These are phyloP conservation scores for Thalassaphorura encarpata DNA, from an alignment of 1,140 invertebrate genomes.

Conservation along the genomic window DNA sequence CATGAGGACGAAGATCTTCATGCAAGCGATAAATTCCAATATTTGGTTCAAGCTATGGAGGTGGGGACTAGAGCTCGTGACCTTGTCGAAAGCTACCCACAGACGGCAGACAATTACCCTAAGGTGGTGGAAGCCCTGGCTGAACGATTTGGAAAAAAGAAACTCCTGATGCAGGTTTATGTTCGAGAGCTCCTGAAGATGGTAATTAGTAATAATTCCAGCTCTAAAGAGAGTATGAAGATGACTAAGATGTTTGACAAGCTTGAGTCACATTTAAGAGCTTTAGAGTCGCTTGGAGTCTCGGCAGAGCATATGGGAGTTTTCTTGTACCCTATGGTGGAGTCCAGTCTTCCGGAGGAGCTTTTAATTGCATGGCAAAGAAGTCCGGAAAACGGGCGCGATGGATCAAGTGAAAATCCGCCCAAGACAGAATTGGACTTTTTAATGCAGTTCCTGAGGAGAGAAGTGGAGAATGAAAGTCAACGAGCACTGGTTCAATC, in stretches of 20 bases:
- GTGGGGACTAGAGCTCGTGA: constrained; percentile 1
- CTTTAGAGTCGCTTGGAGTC: constrained; percentile 10
- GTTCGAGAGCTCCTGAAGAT: constrained; percentile 5
- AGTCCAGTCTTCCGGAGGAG: constrained; percentile 34
- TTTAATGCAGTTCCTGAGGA: not conserved
- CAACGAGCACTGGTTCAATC: no score
- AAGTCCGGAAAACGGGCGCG: no score
- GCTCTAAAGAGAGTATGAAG: not conserved
- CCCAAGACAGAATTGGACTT: not conserved
- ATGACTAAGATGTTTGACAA: not conserved
- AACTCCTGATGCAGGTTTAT: constrained; percentile 10
- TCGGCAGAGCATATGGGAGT: not conserved
- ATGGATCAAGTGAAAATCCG: not conserved
- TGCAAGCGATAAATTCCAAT: constrained; percentile 35
- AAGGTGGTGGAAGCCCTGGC: constrained; percentile 8
- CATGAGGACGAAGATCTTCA: constrained; percentile 34
- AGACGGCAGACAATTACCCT: constrained; percentile 13
- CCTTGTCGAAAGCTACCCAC: constrained; percentile 12
- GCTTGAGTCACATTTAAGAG: constrained; percentile 7
- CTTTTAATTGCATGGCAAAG: constrained; percentile 33
- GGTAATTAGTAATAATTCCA: not conserved
- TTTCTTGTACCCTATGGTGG: constrained; percentile 3
- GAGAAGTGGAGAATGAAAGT: not conserved
- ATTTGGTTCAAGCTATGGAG: constrained; percentile 16
- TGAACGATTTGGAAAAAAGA: constrained; percentile 1